Conservation (phyloP, 2,113 vertebrate genomes). For the Polypterus senegalus region DNA sequence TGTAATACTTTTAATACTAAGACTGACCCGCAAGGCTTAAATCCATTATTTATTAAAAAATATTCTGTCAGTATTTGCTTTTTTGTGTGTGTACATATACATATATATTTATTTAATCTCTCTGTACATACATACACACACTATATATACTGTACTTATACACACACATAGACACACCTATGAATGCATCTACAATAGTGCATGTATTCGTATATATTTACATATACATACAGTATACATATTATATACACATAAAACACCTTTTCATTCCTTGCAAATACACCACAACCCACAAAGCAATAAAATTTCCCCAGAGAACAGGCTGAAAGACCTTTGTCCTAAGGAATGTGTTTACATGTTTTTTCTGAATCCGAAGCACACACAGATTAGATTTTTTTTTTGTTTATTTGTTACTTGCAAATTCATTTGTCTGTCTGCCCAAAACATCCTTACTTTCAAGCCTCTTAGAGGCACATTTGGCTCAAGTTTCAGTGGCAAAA, state of each 20-base stretch:
- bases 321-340: constrained; percentile 77
- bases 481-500: constrained; percentile 98
- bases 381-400: constrained; percentile 62
- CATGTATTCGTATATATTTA: constrained; percentile 16
- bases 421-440: constrained; percentile 72
- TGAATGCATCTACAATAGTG: background rate
- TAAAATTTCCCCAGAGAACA: constrained; percentile 80
- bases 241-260: constrained; percentile 30
- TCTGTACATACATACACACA: background rate
- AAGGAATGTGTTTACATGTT: constrained; percentile 98
- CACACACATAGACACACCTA: background rate
- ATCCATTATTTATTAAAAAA: constrained; percentile 47
- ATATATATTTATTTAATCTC: background rate
- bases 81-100: constrained; percentile 13
- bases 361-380: constrained; percentile 60
- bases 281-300: constrained; percentile 78
- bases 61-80: constrained; percentile 57
- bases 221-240: constrained; percentile 25
- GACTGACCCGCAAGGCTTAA: constrained; percentile 64
- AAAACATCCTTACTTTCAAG: constrained; percentile 80
- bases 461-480: constrained; percentile 99
- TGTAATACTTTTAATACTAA: constrained; percentile 71
- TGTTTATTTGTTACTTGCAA: constrained; percentile 75
- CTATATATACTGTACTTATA: background rate
- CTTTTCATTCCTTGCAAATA: constrained; percentile 51